Evolutionary conservation across 2,888 invertebrate species (phyloP).

Genomic region (Ommatoiulus sabulosus): DNA sequence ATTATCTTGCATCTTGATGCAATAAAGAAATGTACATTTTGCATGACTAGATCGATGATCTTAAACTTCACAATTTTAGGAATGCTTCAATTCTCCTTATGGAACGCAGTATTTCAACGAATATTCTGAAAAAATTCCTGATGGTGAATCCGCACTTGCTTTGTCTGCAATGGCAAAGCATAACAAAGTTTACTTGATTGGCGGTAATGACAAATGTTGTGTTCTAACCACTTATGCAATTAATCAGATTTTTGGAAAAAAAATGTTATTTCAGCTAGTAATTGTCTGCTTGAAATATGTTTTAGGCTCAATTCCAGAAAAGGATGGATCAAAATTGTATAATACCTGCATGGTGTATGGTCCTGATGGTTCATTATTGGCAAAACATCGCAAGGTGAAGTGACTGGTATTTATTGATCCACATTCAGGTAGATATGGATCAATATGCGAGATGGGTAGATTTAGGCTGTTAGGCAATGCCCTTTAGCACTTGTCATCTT

Average conservation of each 20-base stretch:
- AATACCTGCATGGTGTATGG: constrained; percentile 93
- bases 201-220: constrained; percentile 69
- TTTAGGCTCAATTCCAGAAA: constrained; percentile 84
- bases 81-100: constrained; percentile 96
- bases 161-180: constrained; percentile 82
- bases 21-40: no score
- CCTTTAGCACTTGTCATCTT: neutral
- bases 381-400: constrained; percentile 83
- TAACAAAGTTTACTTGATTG: constrained; percentile 82
- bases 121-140: constrained; percentile 87
- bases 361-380: constrained; percentile 80
- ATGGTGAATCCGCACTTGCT: constrained; percentile 78
- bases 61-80: constrained; percentile 69
- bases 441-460: neutral
- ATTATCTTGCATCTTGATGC: no score
- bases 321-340: constrained; percentile 76
- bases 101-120: constrained; percentile 81
- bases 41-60: neutral
- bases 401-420: neutral
- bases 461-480: neutral
- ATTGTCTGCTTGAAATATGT: neutral
- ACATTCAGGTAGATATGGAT: no score
- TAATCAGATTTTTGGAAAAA: no score
- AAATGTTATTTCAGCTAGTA: no score
- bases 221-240: neutral